Evolutionary conservation across 2,888 invertebrate genomes (phyloP).

Genomic region (Seladonia tumulorum): DNA sequence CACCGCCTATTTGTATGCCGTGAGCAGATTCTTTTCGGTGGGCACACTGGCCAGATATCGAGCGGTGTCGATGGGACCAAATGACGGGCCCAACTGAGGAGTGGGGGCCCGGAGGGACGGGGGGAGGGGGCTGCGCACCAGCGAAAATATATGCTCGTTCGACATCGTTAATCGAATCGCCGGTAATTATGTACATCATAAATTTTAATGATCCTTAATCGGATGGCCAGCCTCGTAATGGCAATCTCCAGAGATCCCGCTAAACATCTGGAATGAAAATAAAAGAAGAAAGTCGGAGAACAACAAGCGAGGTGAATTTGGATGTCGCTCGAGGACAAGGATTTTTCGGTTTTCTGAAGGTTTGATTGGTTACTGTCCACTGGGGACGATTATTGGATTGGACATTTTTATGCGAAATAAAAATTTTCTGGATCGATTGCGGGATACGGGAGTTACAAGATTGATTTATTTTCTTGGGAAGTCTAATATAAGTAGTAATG

Average conservation of each 20-base stretch:
- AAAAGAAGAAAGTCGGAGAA: not conserved
- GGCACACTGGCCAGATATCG: slow-evolving; percentile 25
- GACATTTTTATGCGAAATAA: too few relatives aligned
- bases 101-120: slow-evolving; percentile 23
- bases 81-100: slow-evolving; percentile 56
- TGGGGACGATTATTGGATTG: too few relatives aligned
- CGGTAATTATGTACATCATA: slow-evolving; percentile 76
- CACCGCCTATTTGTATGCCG: slow-evolving; percentile 71
- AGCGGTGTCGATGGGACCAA: slow-evolving; percentile 69
- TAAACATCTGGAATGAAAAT: slow-evolving; percentile 42
- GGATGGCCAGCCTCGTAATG: slow-evolving; percentile 36
- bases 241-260: slow-evolving; percentile 51
- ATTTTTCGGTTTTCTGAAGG: not conserved
- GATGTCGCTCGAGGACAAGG: not conserved
- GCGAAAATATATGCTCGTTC: slow-evolving; percentile 67
- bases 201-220: slow-evolving; percentile 76
- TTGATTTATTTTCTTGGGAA: not conserved
- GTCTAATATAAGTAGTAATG: not conserved
- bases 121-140: slow-evolving; percentile 63
- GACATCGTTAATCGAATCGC: slow-evolving; percentile 75
- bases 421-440: too few relatives aligned
- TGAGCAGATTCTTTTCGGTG: slow-evolving; percentile 72
- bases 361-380: not conserved
- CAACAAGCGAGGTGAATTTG: not conserved
- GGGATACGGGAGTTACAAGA: too few relatives aligned